Evolutionary conservation across 1,140 invertebrate species (phyloP).

Genomic region (Prorops nasuta): DNA sequence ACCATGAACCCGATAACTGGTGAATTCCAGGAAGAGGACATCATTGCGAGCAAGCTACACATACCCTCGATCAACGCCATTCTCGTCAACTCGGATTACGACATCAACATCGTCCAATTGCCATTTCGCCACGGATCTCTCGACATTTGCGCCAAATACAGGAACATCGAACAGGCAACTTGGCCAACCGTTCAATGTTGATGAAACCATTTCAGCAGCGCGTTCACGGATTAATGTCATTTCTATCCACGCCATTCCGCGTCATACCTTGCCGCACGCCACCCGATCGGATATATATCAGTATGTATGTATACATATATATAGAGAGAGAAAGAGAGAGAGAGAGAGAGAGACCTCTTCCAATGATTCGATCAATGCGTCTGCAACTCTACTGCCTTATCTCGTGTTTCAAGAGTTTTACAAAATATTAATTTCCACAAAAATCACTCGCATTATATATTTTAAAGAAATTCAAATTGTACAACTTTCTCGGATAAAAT

Average conservation of each 20-base stretch:
- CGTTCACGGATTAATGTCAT: background rate
- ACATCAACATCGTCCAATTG: slow-evolving; percentile 43
- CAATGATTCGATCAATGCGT: too few species aligned
- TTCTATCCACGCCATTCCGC: background rate
- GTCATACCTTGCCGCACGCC: background rate
- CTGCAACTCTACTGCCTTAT: too few species aligned
- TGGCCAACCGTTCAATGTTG: slow-evolving; percentile 42
- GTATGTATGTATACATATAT: background rate
- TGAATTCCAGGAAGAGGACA: slow-evolving; percentile 22
- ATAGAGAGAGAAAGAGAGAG: too few species aligned
- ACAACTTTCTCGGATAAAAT: too few species aligned
- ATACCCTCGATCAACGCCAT: slow-evolving; percentile 36
- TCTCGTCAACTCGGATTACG: slow-evolving; percentile 42
- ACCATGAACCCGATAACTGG: slow-evolving; percentile 42
- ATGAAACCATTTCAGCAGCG: background rate
- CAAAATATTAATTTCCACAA: too few species aligned
- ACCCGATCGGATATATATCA: background rate
- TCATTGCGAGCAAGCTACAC: slow-evolving; percentile 28
- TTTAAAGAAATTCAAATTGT: too few species aligned
- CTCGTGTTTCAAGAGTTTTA: too few species aligned
- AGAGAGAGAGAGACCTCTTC: too few species aligned
- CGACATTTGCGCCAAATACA: slow-evolving; percentile 41
- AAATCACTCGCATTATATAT: too few species aligned
- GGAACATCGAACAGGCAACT: slow-evolving; percentile 35
- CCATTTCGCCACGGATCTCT: slow-evolving; percentile 29